Evolutionary conservation across 2,888 invertebrate species (phyloP).

Genomic region (Altica lythri): DNA sequence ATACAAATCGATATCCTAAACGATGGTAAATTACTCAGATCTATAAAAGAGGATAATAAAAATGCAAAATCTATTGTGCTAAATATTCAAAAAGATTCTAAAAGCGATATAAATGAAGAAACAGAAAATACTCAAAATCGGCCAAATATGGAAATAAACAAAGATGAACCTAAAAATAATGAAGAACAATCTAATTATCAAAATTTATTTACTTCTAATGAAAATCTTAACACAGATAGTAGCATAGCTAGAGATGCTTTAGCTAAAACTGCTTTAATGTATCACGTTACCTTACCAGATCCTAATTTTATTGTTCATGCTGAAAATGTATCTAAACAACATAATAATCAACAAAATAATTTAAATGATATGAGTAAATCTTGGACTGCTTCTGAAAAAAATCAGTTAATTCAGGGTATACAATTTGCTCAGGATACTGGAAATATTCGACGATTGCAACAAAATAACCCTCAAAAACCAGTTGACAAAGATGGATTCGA

Average conservation of each 20-base stretch:
- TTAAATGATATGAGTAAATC: constrained; percentile 36
- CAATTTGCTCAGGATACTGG: constrained; percentile 27
- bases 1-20: constrained; percentile 38
- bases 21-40: constrained; percentile 42
- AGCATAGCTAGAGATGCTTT: constrained; percentile 26
- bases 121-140: background rate
- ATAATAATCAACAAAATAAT: constrained; percentile 29
- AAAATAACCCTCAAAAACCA: background rate
- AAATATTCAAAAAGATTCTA: constrained; percentile 32
- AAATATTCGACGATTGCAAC: constrained; percentile 10
- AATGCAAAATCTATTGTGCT: constrained; percentile 40
- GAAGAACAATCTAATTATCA: constrained; percentile 29
- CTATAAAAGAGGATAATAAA: constrained; percentile 36
- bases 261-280: constrained; percentile 20
- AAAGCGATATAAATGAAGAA: background rate
- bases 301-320: constrained; percentile 2
- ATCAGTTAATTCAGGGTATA: constrained; percentile 27
- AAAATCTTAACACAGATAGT: constrained; percentile 35
- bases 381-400: constrained; percentile 34
- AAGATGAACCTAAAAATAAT: constrained; percentile 7
- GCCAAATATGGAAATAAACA: too few species aligned
- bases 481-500: constrained; percentile 35
- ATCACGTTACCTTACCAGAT: constrained; percentile 28
- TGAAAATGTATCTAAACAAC: background rate
- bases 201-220: constrained; percentile 34